Percentiles rank a stretch among this genome's conserved stretches.
Evolutionary conservation across 2,888 invertebrate species (phyloP).

Genomic region (Venusia cambrica): DNA sequence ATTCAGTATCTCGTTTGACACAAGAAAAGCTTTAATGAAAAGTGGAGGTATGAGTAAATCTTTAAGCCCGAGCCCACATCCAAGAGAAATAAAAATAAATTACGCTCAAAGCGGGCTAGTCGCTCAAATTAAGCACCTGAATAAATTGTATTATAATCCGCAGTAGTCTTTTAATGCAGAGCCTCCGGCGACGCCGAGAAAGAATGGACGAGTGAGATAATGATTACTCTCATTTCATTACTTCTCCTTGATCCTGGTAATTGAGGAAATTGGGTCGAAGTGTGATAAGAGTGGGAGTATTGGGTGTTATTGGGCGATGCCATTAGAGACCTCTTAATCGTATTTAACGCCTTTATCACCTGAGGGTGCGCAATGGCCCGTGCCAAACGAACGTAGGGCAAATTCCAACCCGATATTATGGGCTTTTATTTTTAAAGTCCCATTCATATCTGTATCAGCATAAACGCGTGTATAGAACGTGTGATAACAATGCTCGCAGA

Average conservation of each 20-base stretch:
- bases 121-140: conserved; percentile 80
- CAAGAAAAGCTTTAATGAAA: conserved; percentile 55
- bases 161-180: conserved; percentile 73
- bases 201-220: conserved; percentile 74
- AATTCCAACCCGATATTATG: conserved; percentile 33
- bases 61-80: conserved; percentile 53
- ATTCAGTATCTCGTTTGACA: conserved; percentile 17
- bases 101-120: conserved; percentile 70
- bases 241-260: conserved; percentile 76
- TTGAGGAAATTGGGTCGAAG: conserved; percentile 76
- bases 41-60: conserved; percentile 57
- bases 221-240: conserved; percentile 79
- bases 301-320: conserved; percentile 61
- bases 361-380: conserved; percentile 67
- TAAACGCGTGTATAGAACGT: conserved; percentile 36
- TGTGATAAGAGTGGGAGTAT: conserved; percentile 64
- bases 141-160: conserved; percentile 80
- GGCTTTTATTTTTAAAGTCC: conserved; percentile 35
- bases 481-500: conserved; percentile 32
- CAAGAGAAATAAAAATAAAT: conserved; percentile 79
- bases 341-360: conserved; percentile 75
- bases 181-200: conserved; percentile 57
- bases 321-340: conserved; percentile 72
- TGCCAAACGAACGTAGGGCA: conserved; percentile 48
- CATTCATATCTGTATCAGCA: conserved; percentile 38